Base-by-base conservation (phyloP, 2,797 vertebrate species). In the Dendrocincla tyrannina region DNA sequence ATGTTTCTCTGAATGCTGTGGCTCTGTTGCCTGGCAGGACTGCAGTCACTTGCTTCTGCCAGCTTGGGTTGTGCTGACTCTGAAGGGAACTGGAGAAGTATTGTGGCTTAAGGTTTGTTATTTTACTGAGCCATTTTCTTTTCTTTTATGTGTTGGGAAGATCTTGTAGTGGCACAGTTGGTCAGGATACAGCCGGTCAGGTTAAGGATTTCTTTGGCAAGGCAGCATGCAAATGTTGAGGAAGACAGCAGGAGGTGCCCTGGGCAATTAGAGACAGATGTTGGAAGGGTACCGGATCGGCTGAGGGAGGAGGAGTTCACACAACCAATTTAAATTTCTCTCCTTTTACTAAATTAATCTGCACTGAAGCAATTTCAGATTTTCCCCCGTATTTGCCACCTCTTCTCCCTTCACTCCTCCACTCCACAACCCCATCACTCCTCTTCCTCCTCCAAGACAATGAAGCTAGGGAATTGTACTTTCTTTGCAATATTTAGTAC, bases 191-290 rank as follows among this genome's bases (percentile, higher is more conserved):
- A 44, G 56, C 74, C 0, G 18, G 55, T 76, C 86, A 42, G 25
- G 19, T 35, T 84, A 17, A 89, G 42, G 53, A 60, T 89, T 80
- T 81, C 37, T 81, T 79, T 93, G 93, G 27, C 70, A 32, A 85
- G 44, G 39, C 62, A 72, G 56, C 63, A 47, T 81, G 28, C 78
- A 88, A 59, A 11, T 93, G 95, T 90, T 60, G 91, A 85, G 28
- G 58, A 41, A 85, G 28, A 96, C 94, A 96, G 96, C 91, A 97
- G 97, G 96, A 96, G 95, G 93, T 94, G 95, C 90, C 74, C 94
- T 92, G 94, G 91, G 94, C 75, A 95, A 83, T 92, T 94, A 82
- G 96, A 86, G 87, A 52, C 84, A 72, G 75, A 88, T 91, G 74
- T 83, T n/a, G 25, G 33, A 85, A 93, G 33, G 47, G 16, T 91